These are phyloP conservation scores for Nephotettix cincticeps DNA, from an alignment of 1,140 invertebrate genomes.

Conservation along the genomic window DNA sequence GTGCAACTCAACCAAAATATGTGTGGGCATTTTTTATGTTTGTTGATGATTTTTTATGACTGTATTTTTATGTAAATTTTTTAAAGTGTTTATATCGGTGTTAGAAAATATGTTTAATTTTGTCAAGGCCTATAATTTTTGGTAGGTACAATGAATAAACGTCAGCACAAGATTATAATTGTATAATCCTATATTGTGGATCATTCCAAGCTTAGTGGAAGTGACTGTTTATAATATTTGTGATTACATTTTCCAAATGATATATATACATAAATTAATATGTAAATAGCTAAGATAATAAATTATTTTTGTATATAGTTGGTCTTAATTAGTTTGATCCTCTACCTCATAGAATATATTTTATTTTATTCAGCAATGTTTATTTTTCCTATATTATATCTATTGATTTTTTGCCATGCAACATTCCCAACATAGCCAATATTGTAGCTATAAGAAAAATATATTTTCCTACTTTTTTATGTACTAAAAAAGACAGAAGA, in stretches of 20 bases:
- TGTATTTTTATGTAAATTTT: not conserved
- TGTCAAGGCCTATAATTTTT: not conserved
- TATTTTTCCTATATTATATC: no score
- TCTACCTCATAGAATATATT: no score
- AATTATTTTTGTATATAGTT: conserved; percentile 17
- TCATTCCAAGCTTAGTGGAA: conserved; percentile 4
- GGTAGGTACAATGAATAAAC: not conserved
- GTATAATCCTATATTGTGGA: not conserved
- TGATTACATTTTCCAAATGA: not conserved
- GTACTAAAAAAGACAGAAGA: no score
- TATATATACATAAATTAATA: not conserved
- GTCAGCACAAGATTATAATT: not conserved
- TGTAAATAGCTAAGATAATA: conserved; percentile 15
- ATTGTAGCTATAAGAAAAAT: no score
- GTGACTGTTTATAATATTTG: not conserved
- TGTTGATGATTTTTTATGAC: not conserved
- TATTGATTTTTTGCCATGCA: no score
- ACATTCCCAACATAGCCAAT: no score
- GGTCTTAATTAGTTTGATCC: not conserved
- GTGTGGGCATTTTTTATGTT: not conserved
- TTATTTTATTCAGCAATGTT: no score
- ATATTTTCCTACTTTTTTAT: no score
- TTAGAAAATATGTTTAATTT: not conserved
- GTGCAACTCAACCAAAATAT: not conserved
- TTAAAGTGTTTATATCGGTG: not conserved